Conservation (phyloP, 2,113 vertebrate species). For the Antidorcas marsupialis region DNA sequence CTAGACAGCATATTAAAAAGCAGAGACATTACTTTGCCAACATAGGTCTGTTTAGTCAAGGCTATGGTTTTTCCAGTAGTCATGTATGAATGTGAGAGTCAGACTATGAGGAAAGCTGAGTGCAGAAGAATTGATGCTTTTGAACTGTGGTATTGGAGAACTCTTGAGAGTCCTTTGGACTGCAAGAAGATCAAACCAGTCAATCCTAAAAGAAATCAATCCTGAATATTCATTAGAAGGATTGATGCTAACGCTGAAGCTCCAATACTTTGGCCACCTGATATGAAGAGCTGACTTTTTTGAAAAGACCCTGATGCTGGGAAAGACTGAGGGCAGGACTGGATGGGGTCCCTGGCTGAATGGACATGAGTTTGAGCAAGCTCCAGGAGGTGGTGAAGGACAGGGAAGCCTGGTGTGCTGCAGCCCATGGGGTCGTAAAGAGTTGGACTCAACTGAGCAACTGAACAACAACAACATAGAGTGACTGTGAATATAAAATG, state of each 20-base stretch:
- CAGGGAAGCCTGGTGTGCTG: background rate
- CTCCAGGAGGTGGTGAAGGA: background rate
- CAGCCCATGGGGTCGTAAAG: background rate
- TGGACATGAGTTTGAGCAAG: background rate
- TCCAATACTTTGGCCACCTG: background rate
- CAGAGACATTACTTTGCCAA: background rate
- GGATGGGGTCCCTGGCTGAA: background rate
- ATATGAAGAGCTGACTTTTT: background rate
- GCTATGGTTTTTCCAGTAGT: background rate
- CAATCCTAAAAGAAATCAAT: background rate
- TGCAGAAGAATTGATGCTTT: background rate
- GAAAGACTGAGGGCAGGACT: background rate
- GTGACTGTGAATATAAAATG: background rate
- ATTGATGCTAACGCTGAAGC: background rate
- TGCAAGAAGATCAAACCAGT: background rate
- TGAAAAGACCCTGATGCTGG: background rate
- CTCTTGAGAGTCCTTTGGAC: background rate
- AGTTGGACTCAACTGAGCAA: background rate
- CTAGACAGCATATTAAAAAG: background rate
- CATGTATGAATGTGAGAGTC: background rate
- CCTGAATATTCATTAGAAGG: background rate
- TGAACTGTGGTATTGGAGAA: background rate
- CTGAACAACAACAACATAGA: background rate
- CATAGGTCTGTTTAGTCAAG: background rate
- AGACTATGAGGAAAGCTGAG: background rate